Conservation (phyloP, 2,113 vertebrate species). For the Gavia stellata region DNA sequence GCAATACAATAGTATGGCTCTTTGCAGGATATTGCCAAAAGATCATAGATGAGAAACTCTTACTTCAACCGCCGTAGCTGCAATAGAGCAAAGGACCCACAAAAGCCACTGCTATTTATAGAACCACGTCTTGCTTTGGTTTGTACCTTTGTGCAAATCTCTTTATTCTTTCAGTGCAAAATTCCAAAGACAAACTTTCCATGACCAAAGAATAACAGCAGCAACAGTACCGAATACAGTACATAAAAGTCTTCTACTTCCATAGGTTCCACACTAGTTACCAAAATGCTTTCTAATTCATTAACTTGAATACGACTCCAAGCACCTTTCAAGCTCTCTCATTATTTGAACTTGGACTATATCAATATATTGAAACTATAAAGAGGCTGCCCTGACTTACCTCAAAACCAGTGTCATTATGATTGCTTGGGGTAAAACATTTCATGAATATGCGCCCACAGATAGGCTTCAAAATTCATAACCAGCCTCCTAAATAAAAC, state of each 20-base stretch:
- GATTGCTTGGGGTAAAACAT: not conserved
- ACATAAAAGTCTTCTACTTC: not conserved
- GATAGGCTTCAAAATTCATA: not conserved
- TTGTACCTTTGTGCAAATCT: not conserved
- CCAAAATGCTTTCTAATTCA: not conserved
- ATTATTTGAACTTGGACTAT: not conserved
- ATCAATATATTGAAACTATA: not conserved
- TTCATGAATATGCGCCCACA: not conserved
- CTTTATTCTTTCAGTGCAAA: not conserved
- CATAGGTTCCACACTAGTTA: not conserved
- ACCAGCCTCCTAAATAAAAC: not conserved
- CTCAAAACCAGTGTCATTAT: not conserved
- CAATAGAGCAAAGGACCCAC: not conserved
- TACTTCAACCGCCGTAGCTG: not conserved
- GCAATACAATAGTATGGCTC: conserved; percentile 8
- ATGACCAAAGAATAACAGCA: not conserved
- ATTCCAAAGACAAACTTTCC: not conserved
- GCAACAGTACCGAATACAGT: not conserved
- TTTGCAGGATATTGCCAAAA: conserved; percentile 1
- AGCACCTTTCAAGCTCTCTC: not conserved
- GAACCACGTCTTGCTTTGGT: not conserved
- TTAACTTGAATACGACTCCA: not conserved
- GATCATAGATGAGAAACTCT: not conserved
- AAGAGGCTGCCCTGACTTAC: not conserved
- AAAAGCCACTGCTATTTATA: not conserved